A percentile compares a stretch with the other conserved stretches of the same genome.
These are phyloP conservation scores for Scyliorhinus canicula DNA, from an alignment of 2,797 vertebrate genomes.

Conservation along the genomic window DNA sequence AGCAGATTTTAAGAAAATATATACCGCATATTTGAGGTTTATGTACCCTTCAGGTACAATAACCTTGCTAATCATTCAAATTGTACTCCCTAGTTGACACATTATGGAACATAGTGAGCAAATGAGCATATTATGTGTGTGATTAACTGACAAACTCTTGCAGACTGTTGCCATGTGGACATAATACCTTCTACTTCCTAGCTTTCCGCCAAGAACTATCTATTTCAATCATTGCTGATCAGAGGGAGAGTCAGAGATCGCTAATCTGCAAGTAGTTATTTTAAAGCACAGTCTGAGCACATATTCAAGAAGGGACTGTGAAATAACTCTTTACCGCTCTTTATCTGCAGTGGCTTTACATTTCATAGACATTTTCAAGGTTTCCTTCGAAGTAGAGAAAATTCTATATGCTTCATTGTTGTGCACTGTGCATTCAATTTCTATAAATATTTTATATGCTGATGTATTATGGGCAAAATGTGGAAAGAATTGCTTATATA, in stretches of 20 bases:
- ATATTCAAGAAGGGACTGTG: not conserved
- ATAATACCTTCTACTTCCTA: not conserved
- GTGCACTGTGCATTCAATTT: not conserved
- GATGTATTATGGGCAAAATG: not conserved
- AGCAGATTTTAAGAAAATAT: not conserved
- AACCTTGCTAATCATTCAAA: not conserved
- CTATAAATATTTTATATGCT: not conserved
- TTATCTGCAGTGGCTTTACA: not conserved
- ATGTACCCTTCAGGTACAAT: not conserved
- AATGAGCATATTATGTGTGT: not conserved
- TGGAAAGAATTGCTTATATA: not conserved
- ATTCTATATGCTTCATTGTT: not conserved
- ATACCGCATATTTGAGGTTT: too few species aligned
- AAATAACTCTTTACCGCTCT: not conserved
- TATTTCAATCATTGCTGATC: conserved; percentile 22
- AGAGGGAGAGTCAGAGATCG: not conserved
- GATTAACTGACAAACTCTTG: conserved; percentile 15
- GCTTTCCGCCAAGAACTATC: not conserved
- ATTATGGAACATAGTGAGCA: not conserved
- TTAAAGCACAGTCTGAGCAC: not conserved
- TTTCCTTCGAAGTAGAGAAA: not conserved
- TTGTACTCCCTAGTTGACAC: not conserved
- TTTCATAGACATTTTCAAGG: not conserved
- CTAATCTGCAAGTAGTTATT: conserved; percentile 10
- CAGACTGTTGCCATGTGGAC: conserved; percentile 10